These are phyloP conservation scores for Fragum fragum DNA, from an alignment of 2,888 invertebrate genomes.

Conservation along the genomic window DNA sequence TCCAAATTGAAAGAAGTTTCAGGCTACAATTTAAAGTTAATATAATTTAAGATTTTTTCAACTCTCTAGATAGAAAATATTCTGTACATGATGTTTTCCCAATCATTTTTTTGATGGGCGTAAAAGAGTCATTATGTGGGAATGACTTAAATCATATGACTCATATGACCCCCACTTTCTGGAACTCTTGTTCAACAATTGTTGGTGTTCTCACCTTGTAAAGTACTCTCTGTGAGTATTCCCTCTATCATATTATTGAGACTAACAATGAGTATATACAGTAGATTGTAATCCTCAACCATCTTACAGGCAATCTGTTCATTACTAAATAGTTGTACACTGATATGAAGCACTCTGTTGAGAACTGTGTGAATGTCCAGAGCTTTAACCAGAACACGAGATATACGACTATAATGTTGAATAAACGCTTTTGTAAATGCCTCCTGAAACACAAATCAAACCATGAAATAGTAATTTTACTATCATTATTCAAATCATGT, in stretches of 20 bases:
- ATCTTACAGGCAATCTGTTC: conserved; percentile 96
- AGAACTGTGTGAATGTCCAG: conserved; percentile 89
- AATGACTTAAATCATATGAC: no score
- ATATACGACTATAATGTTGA: conserved; percentile 97
- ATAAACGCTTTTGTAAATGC: conserved; percentile 97
- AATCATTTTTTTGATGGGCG: no score
- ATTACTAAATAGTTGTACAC: conserved; percentile 98
- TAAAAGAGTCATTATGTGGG: no score
- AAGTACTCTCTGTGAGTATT: conserved; percentile 94
- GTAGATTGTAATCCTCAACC: conserved; percentile 95
- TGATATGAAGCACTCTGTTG: conserved; percentile 98
- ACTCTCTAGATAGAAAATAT: no score
- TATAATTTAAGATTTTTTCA: no score
- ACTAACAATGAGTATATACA: conserved; percentile 97
- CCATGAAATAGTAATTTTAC: no score
- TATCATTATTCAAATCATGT: no score
- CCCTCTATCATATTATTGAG: conserved; percentile 97
- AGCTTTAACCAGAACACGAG: conserved; percentile 91
- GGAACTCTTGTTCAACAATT: no score
- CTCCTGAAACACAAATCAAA: conserved; percentile 88
- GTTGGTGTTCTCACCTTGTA: conserved; percentile 90
- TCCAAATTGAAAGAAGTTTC: no score
- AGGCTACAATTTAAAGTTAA: no score
- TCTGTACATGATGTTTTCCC: no score
- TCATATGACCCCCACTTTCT: no score